Percentiles rank a stretch among this genome's conserved stretches.
phyloP scores from a whole-genome alignment of 2,113 vertebrate species.

The Dinomys branickii region DNA sequence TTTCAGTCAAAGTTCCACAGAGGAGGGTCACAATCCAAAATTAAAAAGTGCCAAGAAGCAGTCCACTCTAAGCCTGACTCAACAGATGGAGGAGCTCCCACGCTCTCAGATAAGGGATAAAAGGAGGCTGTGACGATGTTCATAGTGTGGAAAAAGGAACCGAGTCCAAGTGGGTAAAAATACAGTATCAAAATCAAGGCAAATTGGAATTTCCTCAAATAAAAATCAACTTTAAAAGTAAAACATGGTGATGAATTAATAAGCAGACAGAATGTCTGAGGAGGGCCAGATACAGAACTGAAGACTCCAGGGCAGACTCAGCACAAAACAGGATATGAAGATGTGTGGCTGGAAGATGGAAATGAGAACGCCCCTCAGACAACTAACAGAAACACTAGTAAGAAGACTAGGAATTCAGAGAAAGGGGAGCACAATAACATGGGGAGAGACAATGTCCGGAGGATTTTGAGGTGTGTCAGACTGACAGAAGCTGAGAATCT shows the following conservation, averaged over 20 bases:
- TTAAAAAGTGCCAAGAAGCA: neutral
- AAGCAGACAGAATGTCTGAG: neutral
- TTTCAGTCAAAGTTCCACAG: neutral
- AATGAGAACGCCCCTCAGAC: neutral
- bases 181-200: neutral
- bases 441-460: neutral
- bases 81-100: neutral
- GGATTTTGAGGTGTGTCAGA: neutral
- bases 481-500: neutral
- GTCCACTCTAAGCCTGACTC: neutral
- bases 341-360: neutral
- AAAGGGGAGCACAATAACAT: neutral
- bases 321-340: neutral
- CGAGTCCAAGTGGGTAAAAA: neutral
- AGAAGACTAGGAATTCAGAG: neutral
- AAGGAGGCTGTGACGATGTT: neutral
- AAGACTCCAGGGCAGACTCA: neutral
- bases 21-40: neutral
- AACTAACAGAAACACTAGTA: neutral
- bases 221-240: neutral
- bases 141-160: neutral
- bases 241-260: neutral
- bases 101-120: neutral
- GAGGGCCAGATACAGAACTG: neutral
- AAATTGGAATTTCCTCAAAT: constrained; percentile 8